Conservation (phyloP, 1,140 invertebrate species). For the Hydropsyche tenuis region DNA sequence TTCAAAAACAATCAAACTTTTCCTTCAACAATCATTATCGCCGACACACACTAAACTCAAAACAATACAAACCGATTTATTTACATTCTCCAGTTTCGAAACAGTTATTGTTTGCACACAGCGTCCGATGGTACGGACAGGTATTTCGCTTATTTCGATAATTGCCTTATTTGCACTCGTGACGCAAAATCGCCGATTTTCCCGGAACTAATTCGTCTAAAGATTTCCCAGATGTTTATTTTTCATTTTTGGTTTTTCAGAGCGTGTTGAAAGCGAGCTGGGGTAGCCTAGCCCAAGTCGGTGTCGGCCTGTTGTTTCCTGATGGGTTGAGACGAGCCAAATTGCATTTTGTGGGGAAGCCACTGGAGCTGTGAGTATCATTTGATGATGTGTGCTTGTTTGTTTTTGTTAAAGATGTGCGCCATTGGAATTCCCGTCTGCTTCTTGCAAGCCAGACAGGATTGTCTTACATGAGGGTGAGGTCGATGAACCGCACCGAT, state of each 20-base stretch:
- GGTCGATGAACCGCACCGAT: background rate
- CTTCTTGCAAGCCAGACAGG: slow-evolving; percentile 12
- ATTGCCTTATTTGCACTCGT: background rate
- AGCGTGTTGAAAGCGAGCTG: slow-evolving; percentile 1
- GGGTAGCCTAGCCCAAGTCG: slow-evolving; percentile 21
- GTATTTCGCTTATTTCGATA: slow-evolving; percentile 5
- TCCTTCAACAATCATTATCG: too few species aligned
- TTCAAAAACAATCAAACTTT: too few species aligned
- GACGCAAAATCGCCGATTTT: background rate
- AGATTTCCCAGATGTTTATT: background rate
- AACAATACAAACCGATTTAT: too few species aligned
- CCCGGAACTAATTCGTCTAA: background rate
- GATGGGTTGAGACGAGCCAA: slow-evolving; percentile 49
- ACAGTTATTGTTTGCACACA: background rate
- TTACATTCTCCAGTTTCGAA: too few species aligned
- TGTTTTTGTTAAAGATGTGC: background rate
- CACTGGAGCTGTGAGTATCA: slow-evolving; percentile 45
- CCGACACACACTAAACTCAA: too few species aligned
- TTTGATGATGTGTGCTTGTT: too few species aligned
- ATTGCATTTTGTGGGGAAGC: slow-evolving; percentile 42
- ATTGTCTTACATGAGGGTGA: background rate
- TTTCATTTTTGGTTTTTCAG: slow-evolving; percentile 25
- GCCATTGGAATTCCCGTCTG: slow-evolving; percentile 10
- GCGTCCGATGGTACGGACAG: background rate
- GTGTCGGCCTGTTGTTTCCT: slow-evolving; percentile 36